Evolutionary conservation across 1,140 invertebrate genomes (phyloP), one percentile per base, ranked within the genome.

Genomic region (Drosophila guanche): DNA sequence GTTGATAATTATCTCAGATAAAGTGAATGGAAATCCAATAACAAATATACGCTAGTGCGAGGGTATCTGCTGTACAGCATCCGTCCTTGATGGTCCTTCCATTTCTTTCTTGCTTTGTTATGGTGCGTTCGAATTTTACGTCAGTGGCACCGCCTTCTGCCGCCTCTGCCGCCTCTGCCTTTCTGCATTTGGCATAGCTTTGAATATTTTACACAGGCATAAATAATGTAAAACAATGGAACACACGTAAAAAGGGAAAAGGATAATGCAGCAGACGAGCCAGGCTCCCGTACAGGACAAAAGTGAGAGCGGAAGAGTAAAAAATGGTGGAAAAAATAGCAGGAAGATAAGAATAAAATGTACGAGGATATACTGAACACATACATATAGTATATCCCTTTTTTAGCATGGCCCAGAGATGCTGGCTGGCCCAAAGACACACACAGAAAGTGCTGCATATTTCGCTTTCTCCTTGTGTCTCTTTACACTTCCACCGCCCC

Each of bases 201-300:
- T 86, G 83, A 86, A 86, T 86, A 86, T 86, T 86, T 86, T 88
- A 88, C 78, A 70, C 83, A 88, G 79, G 83, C 83, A 86, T 86
- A 86, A 86, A 86, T 86, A 86, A 86, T 86, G 88, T 86, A 86
- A 86, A 88, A 88, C 83, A 86, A 86, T 86, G 83, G 70, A 79
- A 81, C 83, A 88, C 83, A 88, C 83, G 83, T 88, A 80, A 63
- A 75, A 79, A 72, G 46, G 55, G 50, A 79, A 80, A 86, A 81
- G 81, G 83, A 86, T 86, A 88, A 88, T 83, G 66, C 83, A 86
- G 79, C 60, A 50, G 68, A 20, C 22, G 29, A 25, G 20, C 54
- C 29, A 43, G 25, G 60, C 46, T 56, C 69, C 73, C 68, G 47
- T 45, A 67, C 63, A 43, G 74, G 56, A 75, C 70, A 83, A 83